Evolutionary conservation across 2,113 vertebrate genomes (phyloP), one percentile per base, ranked within the genome.

Genomic region (Lonchura striata): DNA sequence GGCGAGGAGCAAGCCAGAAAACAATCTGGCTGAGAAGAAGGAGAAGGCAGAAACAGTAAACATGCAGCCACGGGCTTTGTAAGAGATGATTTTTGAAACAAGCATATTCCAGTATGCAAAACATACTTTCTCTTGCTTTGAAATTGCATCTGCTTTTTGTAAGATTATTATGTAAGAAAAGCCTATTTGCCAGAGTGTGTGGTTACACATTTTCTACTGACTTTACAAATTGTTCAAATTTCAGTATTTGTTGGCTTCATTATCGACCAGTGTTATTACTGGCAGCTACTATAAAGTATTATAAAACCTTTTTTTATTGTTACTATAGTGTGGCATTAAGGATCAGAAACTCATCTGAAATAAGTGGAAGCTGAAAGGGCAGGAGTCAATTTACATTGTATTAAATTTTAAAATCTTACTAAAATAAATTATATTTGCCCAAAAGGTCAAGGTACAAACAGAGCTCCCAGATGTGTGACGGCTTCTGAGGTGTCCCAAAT

Each of bases 181-280:
- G 54, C 47, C 79, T 90, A 68, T 94, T 96, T 94, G 85, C 76
- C 79, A 86, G 93, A 94, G 85, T 78, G 71, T 93, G 87, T 93
- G 95, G 94, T 96, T 95, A 90, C 71, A 92, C 47, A 86, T 96
- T 97, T 96, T 96, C 96, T 96, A 93, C 96, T 96, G 96, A 96
- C 96, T 95, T 96, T 86, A 96, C 92, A 96, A 96, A 96, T 92
- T 94, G 93, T 93, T 96, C 94, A 92, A 44, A 90, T 96, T 96
- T 96, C 93, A 96, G 90, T 96, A 86, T 95, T 96, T 93, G 88
- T 88, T 96, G 93, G 96, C 82, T 92, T 92, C 82, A 81, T 96
- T 96, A 86, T 90, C 95, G 70, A 72, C 76, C 88, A 88, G 44
- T 96, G 68, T 95, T 96, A 86, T 96, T 96, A 81, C 56, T 96